Conservation (phyloP, 2,797 vertebrate genomes). For the Brachyrhaphis roseni region DNA sequence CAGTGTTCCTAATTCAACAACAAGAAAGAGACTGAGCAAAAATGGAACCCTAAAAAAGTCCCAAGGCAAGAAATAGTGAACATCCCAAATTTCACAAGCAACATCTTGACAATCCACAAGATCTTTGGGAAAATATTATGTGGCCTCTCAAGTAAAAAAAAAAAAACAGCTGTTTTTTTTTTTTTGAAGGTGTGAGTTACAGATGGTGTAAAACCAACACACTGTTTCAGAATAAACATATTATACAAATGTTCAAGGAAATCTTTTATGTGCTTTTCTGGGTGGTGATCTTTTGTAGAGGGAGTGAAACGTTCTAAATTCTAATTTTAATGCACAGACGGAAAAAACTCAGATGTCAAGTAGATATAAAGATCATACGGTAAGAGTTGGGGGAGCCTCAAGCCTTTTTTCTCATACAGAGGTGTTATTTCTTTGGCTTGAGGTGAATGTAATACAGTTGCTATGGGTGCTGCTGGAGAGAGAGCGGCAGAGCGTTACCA, state of each 20-base stretch:
- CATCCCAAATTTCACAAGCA: not conserved
- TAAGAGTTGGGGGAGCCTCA: slow-evolving; percentile 17
- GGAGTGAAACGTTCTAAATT: not conserved
- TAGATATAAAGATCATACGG: not conserved
- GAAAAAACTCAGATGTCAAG: not conserved
- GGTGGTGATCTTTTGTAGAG: not conserved
- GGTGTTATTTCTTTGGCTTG: slow-evolving; percentile 64
- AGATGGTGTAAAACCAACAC: not conserved
- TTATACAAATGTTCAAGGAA: not conserved
- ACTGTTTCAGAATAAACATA: not conserved
- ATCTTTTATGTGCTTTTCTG: not conserved
- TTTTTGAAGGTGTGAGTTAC: not conserved
- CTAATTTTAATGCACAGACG: slow-evolving; percentile 12
- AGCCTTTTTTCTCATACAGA: slow-evolving; percentile 41
- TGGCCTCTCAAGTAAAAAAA: not conserved
- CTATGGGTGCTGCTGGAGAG: slow-evolving; percentile 65
- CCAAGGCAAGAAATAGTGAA: not conserved
- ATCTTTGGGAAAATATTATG: not conserved
- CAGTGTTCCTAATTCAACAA: too few species aligned
- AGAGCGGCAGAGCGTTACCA: slow-evolving; percentile 57
- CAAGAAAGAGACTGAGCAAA: too few species aligned
- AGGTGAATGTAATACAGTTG: slow-evolving; percentile 65
- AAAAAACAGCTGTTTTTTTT: too few species aligned
- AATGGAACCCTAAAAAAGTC: not conserved
- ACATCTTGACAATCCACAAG: not conserved